phyloP scores from a whole-genome alignment of 2,888 invertebrate species.

The Abrostola triplasia region DNA sequence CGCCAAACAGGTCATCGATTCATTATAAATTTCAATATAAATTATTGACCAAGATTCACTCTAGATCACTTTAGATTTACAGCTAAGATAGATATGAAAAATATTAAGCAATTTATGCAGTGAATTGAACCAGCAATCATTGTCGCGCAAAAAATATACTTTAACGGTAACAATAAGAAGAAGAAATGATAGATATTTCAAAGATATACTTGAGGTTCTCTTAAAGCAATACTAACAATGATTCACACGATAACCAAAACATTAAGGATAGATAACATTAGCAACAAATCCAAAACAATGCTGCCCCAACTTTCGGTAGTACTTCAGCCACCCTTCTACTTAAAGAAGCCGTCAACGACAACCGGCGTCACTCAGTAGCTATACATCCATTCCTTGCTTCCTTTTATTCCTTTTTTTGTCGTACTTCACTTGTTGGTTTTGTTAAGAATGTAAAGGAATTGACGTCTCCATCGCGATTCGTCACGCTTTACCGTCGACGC shows the following conservation, averaged over 20 bases:
- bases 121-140: too few species aligned
- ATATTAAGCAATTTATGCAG: too few species aligned
- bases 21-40: too few species aligned
- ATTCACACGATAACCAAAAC: conserved; percentile 36
- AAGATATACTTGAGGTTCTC: not conserved
- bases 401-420: conserved; percentile 66
- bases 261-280: conserved; percentile 13
- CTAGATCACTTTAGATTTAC: too few species aligned
- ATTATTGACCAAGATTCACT: too few species aligned
- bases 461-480: conserved; percentile 84
- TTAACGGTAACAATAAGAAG: too few species aligned
- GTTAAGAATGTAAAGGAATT: conserved; percentile 81
- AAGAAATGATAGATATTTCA: too few species aligned
- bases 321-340: conserved; percentile 45
- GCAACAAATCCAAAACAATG: conserved; percentile 28
- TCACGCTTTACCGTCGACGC: conserved; percentile 77
- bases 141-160: too few species aligned
- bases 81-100: too few species aligned
- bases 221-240: conserved; percentile 27
- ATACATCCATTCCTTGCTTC: conserved; percentile 52
- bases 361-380: conserved; percentile 59
- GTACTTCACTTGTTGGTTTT: conserved; percentile 84
- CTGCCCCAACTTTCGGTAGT: conserved; percentile 44
- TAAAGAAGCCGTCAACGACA: conserved; percentile 57
- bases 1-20: too few species aligned